Evolutionary conservation across 2,888 invertebrate species (phyloP), one percentile per base, ranked within the genome.

Genomic region (Abrostola triplasia): DNA sequence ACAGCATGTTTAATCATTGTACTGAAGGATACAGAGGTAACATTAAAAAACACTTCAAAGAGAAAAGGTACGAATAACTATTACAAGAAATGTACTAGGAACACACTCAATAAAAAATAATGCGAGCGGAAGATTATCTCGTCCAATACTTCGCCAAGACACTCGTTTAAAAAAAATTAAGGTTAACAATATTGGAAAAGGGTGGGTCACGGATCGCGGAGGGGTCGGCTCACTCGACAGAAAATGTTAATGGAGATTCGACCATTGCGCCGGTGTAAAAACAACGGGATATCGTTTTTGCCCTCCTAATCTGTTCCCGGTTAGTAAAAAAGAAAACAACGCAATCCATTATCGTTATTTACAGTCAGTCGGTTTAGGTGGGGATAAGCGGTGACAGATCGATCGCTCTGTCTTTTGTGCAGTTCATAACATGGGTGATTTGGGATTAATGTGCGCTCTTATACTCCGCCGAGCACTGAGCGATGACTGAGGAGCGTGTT

Each of bases 271-370:
- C 78, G 73, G 73, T 77, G 82, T 83, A 90, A 91, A 90, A 91
- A 91, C 90, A 90, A 86, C 80, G 77, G 59, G 80, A 80, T 85
- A 82, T 78, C 81, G 90, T 88, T 90, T 90, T 89, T 89, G 83
- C 83, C 77, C 72, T 77, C 79, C 85, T 88, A 89, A 90, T 89
- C 89, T 88, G 86, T 84, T 81, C 79, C 76, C 74, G 67, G 78
- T 81, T 84, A 86, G 86, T 86, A 88, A 88, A 89, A 88, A 82
- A 81, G 82, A 69, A 78, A 77, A 82, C 81, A 87, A 85, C 82
- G 82, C 82, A 86, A 89, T 89, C 86, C 85, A 87, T 88, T 88
- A 86, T 85, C 89, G 84, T 90, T 90, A 88, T 88, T 87, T 87
- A 86, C 87, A 83, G 84, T 83, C 81, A 83, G 84, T 82, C 81